Percentiles rank a stretch among this genome's conserved stretches.
Evolutionary conservation across 2,797 vertebrate species (phyloP).

Genomic region (Chiloscyllium punctatum): DNA sequence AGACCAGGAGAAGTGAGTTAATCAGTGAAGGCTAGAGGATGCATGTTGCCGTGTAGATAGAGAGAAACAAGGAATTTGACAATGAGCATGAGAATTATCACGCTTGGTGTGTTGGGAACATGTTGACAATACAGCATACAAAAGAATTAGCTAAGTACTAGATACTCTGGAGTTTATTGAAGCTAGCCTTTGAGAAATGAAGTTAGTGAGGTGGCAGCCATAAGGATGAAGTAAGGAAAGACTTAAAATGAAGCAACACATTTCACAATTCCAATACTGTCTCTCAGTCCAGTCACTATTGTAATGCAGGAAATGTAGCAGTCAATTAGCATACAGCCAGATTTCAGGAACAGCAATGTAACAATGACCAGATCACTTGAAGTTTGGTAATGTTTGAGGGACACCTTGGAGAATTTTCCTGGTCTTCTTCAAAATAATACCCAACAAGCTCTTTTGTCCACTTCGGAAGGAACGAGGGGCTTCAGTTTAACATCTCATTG

Average conservation of each 20-base stretch:
- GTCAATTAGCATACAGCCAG: not conserved
- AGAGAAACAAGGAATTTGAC: not conserved
- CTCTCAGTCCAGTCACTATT: not conserved
- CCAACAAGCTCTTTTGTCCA: not conserved
- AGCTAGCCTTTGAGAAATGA: not conserved
- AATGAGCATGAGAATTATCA: not conserved
- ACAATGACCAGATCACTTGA: not conserved
- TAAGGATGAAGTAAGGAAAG: not conserved
- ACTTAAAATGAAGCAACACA: not conserved
- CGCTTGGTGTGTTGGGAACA: not conserved
- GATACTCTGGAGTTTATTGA: not conserved
- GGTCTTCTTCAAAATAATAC: not conserved
- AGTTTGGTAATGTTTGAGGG: no score
- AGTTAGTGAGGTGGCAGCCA: not conserved
- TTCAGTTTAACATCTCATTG: not conserved
- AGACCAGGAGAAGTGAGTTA: not conserved
- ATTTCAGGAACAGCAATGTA: not conserved
- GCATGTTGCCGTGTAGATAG: not conserved
- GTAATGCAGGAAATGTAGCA: not conserved
- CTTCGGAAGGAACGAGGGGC: not conserved
- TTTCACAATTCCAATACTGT: not conserved
- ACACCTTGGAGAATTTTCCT: not conserved
- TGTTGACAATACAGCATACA: not conserved
- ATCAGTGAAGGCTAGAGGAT: not conserved
- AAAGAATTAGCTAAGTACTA: not conserved